Evolutionary conservation across 2,113 vertebrate genomes (phyloP), one percentile per base, ranked within the genome.

Genomic region (Labeo rohita): DNA sequence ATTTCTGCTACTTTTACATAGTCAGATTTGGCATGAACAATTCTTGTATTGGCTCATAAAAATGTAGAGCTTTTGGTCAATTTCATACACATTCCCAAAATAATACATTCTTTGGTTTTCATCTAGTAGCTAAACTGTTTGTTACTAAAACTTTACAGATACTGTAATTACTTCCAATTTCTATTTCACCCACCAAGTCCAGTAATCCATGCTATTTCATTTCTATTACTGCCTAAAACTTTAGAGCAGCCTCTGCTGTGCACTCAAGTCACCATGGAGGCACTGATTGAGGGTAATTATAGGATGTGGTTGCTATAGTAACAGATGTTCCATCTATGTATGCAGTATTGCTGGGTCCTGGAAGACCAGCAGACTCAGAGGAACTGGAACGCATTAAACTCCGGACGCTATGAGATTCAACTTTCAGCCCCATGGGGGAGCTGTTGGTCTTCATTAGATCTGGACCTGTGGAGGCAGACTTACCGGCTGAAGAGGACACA

Each of bases 371-470:
- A 28, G 56, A 47, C 18, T n/a, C 39, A n/a, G n/a, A 65, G 39
- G 59, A 76, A 63, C 10, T 68, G 23, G 45, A 68, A 7, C 84
- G 78, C 34, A 54, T 39, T 52, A 8, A 15, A 68, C 39, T 16
- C 43, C 13, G n/a, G n/a, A 56, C 16, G 11, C 61, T 56, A 34
- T 45, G 73, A 45, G 52, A 75, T 75, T 80, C n/a, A 76, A n/a
- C 23, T 28, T 11, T 52, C 28, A 21, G 68, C 88, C 82, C 80
- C 88, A 85, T 63, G 47, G 88, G 72, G 85, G 88, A 61, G 88
- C 82, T 89, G 83, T 87, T 89, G 85, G 7, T 54, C 77, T 80
- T 83, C 78, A 36, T 34, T 72, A 72, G 49, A 63, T 59, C 28
- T 45, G 15, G 43, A 18, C 36, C 28, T 43, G 72, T 52, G 23